These are phyloP conservation scores for Pegoplata infirma DNA, from an alignment of 2,888 invertebrate species.

Conservation along the genomic window DNA sequence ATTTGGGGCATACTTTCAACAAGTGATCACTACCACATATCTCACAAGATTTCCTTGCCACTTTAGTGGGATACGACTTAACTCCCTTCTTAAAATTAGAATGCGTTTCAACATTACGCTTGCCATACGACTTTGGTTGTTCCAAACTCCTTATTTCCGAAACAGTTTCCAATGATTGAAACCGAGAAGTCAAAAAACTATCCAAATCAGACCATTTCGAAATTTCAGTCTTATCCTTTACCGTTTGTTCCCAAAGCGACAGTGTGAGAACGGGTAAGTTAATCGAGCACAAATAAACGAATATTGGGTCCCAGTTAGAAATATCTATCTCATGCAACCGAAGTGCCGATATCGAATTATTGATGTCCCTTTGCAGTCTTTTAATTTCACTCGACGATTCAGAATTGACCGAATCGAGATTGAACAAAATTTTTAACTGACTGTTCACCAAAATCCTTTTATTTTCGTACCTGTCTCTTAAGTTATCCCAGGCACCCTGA, in stretches of 20 bases:
- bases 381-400: no score
- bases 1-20: neutral
- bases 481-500: neutral
- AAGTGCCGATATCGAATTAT: conserved; percentile 1
- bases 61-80: no score
- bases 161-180: no score
- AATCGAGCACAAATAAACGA: no score
- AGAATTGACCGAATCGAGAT: neutral
- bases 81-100: no score
- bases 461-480: no score
- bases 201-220: no score
- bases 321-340: neutral
- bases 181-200: no score
- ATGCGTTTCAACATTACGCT: neutral
- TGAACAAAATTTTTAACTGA: neutral
- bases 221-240: no score
- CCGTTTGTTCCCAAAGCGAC: no score
- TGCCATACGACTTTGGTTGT: neutral
- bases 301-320: neutral
- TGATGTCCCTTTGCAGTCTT: neutral
- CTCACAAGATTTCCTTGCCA: neutral
- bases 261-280: no score
- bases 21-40: neutral
- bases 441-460: neutral
- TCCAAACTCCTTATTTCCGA: no score